These are phyloP conservation scores for Tetraneura akinire DNA, from an alignment of 1,140 invertebrate genomes.

Conservation along the genomic window DNA sequence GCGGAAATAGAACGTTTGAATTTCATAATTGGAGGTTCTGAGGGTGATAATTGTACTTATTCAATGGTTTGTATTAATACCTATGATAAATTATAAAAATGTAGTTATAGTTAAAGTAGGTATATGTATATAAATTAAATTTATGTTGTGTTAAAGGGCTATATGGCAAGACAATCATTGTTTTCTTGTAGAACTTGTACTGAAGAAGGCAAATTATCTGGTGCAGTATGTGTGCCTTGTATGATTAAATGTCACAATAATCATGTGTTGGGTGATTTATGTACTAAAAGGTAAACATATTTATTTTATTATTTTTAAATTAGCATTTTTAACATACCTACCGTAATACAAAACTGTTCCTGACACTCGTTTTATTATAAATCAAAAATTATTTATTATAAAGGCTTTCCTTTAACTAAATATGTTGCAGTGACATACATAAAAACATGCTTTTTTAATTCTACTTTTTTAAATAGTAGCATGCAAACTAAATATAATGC, in stretches of 20 bases:
- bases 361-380: too few relatives aligned
- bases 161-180: slow-evolving; percentile 88
- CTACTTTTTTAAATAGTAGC: too few relatives aligned
- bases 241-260: slow-evolving; percentile 92
- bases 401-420: too few relatives aligned
- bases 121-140: neutral
- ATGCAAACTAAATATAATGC: too few relatives aligned
- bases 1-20: slow-evolving; percentile 78
- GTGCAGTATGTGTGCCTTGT: slow-evolving; percentile 88
- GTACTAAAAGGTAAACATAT: slow-evolving; percentile 78
- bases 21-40: slow-evolving; percentile 85
- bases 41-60: slow-evolving; percentile 87
- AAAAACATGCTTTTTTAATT: too few relatives aligned
- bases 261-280: slow-evolving; percentile 94
- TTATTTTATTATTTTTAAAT: too few relatives aligned
- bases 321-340: too few relatives aligned
- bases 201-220: slow-evolving; percentile 67
- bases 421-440: too few relatives aligned
- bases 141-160: slow-evolving; percentile 80
- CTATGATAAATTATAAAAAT: neutral
- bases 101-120: neutral
- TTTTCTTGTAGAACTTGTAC: slow-evolving; percentile 94
- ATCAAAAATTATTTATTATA: too few relatives aligned
- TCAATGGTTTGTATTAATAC: slow-evolving; percentile 63
- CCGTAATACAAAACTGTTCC: too few relatives aligned